A percentile compares a stretch with the other conserved stretches of the same genome.
Conservation (phyloP, 1,140 invertebrate species). For the Andricus grossulariae region DNA sequence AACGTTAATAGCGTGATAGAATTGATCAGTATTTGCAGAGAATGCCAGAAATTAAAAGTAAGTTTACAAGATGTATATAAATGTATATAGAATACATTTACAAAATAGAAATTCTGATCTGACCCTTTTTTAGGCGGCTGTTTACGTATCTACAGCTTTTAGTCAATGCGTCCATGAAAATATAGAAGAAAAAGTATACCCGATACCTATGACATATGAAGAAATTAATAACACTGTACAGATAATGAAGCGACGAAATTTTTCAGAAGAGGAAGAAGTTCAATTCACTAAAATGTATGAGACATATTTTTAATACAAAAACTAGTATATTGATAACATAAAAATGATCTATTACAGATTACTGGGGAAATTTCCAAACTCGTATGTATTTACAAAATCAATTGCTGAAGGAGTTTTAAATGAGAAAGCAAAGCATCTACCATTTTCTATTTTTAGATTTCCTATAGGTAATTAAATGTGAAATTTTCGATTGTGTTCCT, state of each 20-base stretch:
- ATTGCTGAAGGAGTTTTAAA: slow-evolving; percentile 81
- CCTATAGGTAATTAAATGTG: slow-evolving; percentile 76
- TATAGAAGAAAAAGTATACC: slow-evolving; percentile 83
- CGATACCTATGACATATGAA: slow-evolving; percentile 79
- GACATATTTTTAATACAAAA: neutral
- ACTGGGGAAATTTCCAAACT: slow-evolving; percentile 82
- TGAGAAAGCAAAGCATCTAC: slow-evolving; percentile 78
- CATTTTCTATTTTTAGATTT: slow-evolving; percentile 81
- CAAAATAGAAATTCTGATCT: neutral
- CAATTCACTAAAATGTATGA: slow-evolving; percentile 40
- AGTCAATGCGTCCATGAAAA: slow-evolving; percentile 78
- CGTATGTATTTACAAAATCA: slow-evolving; percentile 86
- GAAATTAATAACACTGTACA: slow-evolving; percentile 71
- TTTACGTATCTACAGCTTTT: slow-evolving; percentile 65
- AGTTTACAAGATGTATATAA: neutral
- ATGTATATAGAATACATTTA: neutral
- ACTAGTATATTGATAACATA: slow-evolving; percentile 1
- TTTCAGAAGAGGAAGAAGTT: slow-evolving; percentile 37
- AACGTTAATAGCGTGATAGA: neutral
- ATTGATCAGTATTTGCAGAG: neutral
- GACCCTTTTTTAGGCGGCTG: neutral
- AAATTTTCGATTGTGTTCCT: neutral
- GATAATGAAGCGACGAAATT: slow-evolving; percentile 30
- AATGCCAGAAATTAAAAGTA: slow-evolving; percentile 5
- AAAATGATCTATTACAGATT: slow-evolving; percentile 70